Percentiles rank a stretch among this genome's conserved stretches.
Conservation (phyloP, 2,888 invertebrate species). For the Lycaena phlaeas region DNA sequence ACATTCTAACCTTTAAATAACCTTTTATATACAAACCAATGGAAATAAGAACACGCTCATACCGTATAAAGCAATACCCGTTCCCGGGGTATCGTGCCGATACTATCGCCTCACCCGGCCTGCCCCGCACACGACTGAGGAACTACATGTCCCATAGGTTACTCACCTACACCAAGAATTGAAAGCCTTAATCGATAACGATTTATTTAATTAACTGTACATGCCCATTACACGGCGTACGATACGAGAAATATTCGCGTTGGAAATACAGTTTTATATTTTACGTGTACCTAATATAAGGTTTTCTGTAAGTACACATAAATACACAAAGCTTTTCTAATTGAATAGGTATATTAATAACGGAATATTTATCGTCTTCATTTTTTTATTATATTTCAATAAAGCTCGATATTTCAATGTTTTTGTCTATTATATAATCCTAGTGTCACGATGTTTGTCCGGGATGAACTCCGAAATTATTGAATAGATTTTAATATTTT, state of each 20-base stretch:
- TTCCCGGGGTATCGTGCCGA: conserved; percentile 30
- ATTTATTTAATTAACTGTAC: conserved; percentile 27
- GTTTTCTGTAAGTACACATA: no score
- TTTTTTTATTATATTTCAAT: no score
- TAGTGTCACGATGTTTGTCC: no score
- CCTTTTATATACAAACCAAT: conserved; percentile 8
- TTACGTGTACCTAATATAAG: no score
- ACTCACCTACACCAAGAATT: conserved; percentile 20
- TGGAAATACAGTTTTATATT: background rate
- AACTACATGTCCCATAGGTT: conserved; percentile 24
- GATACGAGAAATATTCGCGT: background rate
- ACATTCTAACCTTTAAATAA: background rate
- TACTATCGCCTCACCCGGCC: conserved; percentile 54
- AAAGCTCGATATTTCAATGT: no score
- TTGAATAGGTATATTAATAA: no score
- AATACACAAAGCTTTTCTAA: no score
- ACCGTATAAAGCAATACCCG: conserved; percentile 24
- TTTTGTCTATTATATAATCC: no score
- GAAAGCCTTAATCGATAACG: conserved; percentile 25
- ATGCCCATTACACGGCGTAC: conserved; percentile 21
- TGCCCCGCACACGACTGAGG: conserved; percentile 38
- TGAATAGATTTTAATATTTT: no score
- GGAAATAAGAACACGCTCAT: conserved; percentile 11
- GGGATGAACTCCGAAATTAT: no score
- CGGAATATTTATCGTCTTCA: no score